Conservation (phyloP, 23 tunicate genomes). For the Pegea sp. region DNA sequence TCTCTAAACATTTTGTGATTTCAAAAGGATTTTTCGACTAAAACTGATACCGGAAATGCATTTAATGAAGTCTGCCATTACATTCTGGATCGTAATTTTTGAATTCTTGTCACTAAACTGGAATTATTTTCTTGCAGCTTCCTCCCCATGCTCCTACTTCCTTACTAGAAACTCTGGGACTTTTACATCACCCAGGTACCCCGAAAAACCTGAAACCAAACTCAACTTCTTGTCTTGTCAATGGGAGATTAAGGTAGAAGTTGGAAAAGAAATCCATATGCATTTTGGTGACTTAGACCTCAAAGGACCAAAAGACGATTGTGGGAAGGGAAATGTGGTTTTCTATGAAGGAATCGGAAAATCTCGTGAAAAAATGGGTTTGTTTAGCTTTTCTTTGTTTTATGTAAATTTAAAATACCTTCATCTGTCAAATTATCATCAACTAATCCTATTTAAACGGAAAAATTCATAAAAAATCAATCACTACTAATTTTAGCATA, state of each 20-base stretch:
- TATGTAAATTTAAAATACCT: too few species aligned
- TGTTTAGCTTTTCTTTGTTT: background rate
- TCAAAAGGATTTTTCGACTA: too few species aligned
- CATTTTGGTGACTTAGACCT: slow-evolving; percentile 72
- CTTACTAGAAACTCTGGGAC: slow-evolving; percentile 36
- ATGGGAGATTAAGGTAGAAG: slow-evolving; percentile 50
- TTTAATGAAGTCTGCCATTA: too few species aligned
- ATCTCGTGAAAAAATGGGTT: background rate
- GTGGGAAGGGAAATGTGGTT: slow-evolving; percentile 62
- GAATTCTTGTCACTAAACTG: too few species aligned
- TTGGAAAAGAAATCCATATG: slow-evolving; percentile 35
- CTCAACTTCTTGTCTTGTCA: slow-evolving; percentile 16
- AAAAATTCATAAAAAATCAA: too few species aligned
- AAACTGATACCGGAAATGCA: too few species aligned
- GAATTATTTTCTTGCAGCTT: too few species aligned
- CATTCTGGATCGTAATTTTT: too few species aligned
- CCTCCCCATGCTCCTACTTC: background rate
- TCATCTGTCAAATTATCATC: too few species aligned
- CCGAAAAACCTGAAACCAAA: slow-evolving; percentile 13
- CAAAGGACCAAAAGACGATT: slow-evolving; percentile 52
- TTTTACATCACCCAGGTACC: slow-evolving; percentile 79
- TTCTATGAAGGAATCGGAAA: slow-evolving; percentile 40
- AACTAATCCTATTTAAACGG: too few species aligned
- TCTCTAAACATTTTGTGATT: too few species aligned
- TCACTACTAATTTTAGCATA: too few species aligned